Conservation (phyloP, 2,888 invertebrate genomes). For the Mycalesis mineus region DNA sequence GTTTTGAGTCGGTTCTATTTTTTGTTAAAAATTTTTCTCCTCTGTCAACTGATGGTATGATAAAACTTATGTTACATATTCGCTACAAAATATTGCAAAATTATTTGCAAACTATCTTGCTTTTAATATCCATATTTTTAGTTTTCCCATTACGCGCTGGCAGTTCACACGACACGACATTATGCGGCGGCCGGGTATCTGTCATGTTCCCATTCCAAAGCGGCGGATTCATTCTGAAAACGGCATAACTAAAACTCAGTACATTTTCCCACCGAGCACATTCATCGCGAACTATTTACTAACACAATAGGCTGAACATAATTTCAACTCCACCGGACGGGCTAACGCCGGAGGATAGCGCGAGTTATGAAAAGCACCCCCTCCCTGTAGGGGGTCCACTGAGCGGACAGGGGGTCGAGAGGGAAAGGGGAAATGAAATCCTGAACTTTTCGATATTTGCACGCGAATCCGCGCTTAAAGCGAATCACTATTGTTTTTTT, state of each 20-base stretch:
- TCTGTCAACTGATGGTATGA: no score
- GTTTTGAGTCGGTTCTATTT: no score
- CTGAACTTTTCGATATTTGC: conserved; percentile 52
- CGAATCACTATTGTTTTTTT: conserved; percentile 38
- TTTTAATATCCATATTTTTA: conserved; percentile 1
- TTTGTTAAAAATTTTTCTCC: no score
- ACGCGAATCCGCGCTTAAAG: conserved; percentile 35
- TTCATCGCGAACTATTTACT: conserved; percentile 26
- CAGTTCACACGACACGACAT: neutral
- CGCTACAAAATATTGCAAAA: neutral
- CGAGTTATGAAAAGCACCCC: conserved; percentile 26
- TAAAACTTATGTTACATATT: no score
- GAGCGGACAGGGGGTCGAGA: conserved; percentile 1
- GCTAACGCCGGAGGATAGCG: conserved; percentile 28
- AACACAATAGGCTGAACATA: conserved; percentile 30
- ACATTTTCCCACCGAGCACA: conserved; percentile 15
- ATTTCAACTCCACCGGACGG: conserved; percentile 27
- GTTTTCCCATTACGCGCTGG: neutral
- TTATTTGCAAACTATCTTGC: neutral
- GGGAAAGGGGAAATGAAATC: conserved; percentile 46
- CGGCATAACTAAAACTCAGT: conserved; percentile 4
- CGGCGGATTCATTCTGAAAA: conserved; percentile 2
- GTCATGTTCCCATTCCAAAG: conserved; percentile 2
- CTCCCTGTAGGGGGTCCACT: conserved; percentile 1
- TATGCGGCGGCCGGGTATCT: neutral